Conservation (phyloP, 2,113 vertebrate genomes). For the Zosterops borbonicus region DNA sequence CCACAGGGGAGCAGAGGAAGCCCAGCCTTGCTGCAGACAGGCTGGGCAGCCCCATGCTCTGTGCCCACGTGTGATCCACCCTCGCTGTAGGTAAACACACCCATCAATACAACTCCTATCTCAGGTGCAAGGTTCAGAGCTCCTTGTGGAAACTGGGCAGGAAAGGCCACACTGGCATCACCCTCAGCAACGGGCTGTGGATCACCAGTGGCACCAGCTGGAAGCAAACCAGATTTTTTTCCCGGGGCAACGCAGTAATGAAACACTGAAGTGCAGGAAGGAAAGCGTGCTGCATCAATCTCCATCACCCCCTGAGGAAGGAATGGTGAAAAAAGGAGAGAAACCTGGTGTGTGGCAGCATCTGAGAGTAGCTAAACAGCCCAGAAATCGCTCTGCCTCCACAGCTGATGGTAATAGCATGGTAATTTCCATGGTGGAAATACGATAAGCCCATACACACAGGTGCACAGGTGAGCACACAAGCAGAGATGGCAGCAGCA, state of each 20-base stretch:
- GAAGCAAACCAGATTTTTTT: not conserved
- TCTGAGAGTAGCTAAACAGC: not conserved
- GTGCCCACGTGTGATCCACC: rapidly evolving
- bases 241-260: not conserved
- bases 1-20: rapidly evolving
- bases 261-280: not conserved
- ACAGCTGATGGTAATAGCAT: not conserved
- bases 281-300: not conserved
- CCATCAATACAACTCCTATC: not conserved
- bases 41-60: not conserved
- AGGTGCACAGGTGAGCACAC: not conserved
- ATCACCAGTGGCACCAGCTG: not conserved
- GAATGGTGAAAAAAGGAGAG: not conserved
- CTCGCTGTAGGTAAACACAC: not conserved
- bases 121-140: not conserved
- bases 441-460: not conserved
- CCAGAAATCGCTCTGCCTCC: not conserved
- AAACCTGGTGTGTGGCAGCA: not conserved
- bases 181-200: not conserved
- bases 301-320: not conserved
- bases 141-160: not conserved
- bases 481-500: not conserved
- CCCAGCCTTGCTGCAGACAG: not conserved
- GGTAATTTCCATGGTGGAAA: not conserved
- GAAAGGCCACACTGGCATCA: not conserved